Percentiles rank a stretch among this genome's conserved stretches.
These are phyloP conservation scores for Laupala kohalensis DNA, from an alignment of 1,140 invertebrate genomes.

Conservation along the genomic window DNA sequence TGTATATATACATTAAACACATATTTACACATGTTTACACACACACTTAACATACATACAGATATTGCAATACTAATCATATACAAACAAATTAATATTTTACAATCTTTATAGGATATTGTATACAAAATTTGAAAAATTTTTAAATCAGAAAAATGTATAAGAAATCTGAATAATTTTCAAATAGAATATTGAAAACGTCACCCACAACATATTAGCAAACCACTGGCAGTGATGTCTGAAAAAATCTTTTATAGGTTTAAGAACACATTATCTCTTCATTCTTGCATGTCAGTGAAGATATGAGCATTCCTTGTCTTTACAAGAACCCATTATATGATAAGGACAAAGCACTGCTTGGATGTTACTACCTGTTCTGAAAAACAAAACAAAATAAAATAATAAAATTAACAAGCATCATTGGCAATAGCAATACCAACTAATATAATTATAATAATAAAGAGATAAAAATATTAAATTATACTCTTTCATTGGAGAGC, in stretches of 20 bases:
- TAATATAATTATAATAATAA: too few species aligned
- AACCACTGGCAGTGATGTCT: too few species aligned
- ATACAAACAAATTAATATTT: too few species aligned
- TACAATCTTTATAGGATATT: not conserved
- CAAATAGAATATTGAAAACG: not conserved
- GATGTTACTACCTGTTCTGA: not conserved
- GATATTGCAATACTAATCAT: not conserved
- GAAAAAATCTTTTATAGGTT: not conserved
- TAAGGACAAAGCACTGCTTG: not conserved
- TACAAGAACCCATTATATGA: not conserved
- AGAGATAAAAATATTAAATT: too few species aligned
- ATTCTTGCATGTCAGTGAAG: not conserved
- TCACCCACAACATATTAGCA: not conserved
- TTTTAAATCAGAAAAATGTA: not conserved
- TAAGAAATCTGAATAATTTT: not conserved
- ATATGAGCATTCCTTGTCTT: not conserved
- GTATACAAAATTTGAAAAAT: not conserved
- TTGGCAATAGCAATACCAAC: too few species aligned
- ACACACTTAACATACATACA: too few species aligned
- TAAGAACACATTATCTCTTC: not conserved
- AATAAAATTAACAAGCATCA: too few species aligned
- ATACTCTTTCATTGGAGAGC: too few species aligned
- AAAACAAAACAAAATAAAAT: too few species aligned
- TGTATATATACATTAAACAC: too few species aligned
- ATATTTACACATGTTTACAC: too few species aligned